A percentile compares a stretch with the other conserved stretches of the same genome.
Conservation (phyloP, 2,797 vertebrate species). For the Bryconaethiops microstoma region DNA sequence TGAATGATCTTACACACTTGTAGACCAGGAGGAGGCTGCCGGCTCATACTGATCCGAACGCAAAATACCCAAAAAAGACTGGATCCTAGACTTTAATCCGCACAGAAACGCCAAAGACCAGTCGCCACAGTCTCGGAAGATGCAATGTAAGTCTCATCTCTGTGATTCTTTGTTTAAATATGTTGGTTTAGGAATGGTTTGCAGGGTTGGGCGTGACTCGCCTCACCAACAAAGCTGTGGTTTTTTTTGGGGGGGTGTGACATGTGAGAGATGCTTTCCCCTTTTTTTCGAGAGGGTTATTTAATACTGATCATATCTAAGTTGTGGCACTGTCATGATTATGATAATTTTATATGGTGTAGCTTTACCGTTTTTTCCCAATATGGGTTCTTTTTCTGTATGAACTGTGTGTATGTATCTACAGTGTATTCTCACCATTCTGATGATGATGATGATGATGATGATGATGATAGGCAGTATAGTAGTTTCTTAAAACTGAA, state of each 20-base stretch:
- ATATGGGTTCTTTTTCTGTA: too few species aligned
- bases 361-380: too few species aligned
- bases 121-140: constrained; percentile 48
- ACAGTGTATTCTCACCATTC: too few species aligned
- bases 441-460: too few species aligned
- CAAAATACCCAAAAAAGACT: not conserved
- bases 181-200: constrained; percentile 1
- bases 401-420: too few species aligned
- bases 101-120: constrained; percentile 25
- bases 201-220: constrained; percentile 36
- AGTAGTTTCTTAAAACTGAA: too few species aligned
- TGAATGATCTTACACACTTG: constrained; percentile 68
- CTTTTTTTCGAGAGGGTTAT: not conserved
- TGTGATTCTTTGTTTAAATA: not conserved
- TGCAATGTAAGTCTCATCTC: constrained; percentile 75
- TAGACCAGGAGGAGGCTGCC: constrained; percentile 47
- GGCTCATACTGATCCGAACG: constrained; percentile 21
- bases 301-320: not conserved
- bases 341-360: too few species aligned
- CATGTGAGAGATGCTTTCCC: not conserved
- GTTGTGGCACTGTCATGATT: too few species aligned
- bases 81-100: not conserved
- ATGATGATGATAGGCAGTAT: too few species aligned
- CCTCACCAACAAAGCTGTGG: constrained; percentile 28
- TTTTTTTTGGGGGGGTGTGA: not conserved